Base-by-base conservation (phyloP, 2,888 invertebrate species). In the Thymelicus sylvestris region DNA sequence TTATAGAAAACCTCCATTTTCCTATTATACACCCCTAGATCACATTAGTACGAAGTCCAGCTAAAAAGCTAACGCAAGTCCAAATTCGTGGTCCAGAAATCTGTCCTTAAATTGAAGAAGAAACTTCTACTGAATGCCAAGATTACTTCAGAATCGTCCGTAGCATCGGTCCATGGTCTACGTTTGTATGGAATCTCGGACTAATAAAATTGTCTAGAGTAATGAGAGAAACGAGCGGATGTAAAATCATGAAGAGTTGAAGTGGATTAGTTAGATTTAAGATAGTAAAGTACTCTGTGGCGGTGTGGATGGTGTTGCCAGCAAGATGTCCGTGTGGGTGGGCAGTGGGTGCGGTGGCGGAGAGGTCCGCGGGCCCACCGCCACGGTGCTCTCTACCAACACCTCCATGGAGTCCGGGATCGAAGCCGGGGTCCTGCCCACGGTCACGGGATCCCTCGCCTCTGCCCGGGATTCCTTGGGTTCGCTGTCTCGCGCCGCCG, bases 361-460 rank as follows among this genome's bases (percentile, higher is more conserved):
- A 76, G 90, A 87, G 59, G 78, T 84, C 72, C 88, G 86, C 66
- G 84, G 88, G 76, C 87, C 86, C 72, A 83, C 85, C 78, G 85
- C 91, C 77, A 87, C 89, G 74, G 85, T 93, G 79, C 83, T 92
- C 77, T 94, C 94, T 52, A 89, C 90, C 62, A 92, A 92, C 83
- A 94, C 94, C 74, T 94, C 94, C 81, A 95, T 92, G 94, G 96
- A 95, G 92, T 96, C 94, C 63, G 96, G 95, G 80, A 96, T 94
- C 87, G 96, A 95, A 87, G 95, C 95, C 0, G 95, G 95, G 44
- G 96, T 96, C 83, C 90, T 95, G 76, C 96, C 96, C n/a, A 96
- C 96, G 8, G 96, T 96, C 81, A 96, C 96, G 48, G 96, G 96
- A 62, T 96, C 96, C 1, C 91, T 96, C 77, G 85, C 95, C 77